A percentile compares a stretch with the other conserved stretches of the same genome.
Conservation (phyloP, 2,113 vertebrate species). For the Dasyprocta punctata region DNA sequence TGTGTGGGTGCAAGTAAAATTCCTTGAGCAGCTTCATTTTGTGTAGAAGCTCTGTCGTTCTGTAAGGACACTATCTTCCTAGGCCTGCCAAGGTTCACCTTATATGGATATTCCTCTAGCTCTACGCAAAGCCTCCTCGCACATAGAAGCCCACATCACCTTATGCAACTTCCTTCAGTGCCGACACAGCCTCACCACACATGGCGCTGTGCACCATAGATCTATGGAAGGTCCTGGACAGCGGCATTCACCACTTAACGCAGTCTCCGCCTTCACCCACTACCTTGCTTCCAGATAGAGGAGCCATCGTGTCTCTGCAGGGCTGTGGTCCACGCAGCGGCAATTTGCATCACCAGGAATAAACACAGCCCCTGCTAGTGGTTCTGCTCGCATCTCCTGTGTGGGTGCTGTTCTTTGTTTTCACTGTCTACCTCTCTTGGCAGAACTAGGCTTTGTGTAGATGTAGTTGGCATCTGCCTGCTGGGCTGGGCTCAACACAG, state of each 20-base stretch:
- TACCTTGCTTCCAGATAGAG: not conserved
- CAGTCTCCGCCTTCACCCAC: rapidly evolving
- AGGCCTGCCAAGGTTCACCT: not conserved
- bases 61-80: not conserved
- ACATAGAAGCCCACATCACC: rapidly evolving
- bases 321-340: not conserved
- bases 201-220: not conserved
- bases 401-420: not conserved
- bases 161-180: not conserved
- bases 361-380: not conserved
- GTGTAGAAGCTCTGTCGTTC: not conserved
- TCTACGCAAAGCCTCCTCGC: not conserved
- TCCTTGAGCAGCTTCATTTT: not conserved
- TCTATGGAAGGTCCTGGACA: not conserved
- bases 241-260: not conserved
- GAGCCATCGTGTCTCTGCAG: not conserved
- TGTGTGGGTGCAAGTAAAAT: not conserved
- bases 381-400: not conserved
- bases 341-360: not conserved
- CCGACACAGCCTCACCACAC: not conserved
- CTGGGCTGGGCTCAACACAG: not conserved
- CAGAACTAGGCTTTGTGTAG: not conserved
- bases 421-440: not conserved
- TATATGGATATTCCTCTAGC: not conserved
- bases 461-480: not conserved